These are phyloP conservation scores for Drosophila siamana DNA, from an alignment of 2,888 invertebrate genomes.

Conservation along the genomic window DNA sequence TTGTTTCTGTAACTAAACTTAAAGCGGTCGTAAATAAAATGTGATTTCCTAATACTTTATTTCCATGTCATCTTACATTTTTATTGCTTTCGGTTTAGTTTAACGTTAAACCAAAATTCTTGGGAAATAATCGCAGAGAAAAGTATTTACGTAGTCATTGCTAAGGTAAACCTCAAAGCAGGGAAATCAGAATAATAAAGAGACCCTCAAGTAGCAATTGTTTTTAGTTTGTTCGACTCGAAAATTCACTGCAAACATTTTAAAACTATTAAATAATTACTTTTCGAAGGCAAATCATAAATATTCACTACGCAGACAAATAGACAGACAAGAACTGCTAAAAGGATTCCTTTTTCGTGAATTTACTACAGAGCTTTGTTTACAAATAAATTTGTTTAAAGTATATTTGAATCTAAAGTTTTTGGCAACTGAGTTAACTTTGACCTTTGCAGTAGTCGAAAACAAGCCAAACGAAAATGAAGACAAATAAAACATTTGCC, in stretches of 20 bases:
- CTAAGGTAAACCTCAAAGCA: background rate
- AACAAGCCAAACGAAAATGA: constrained; percentile 11
- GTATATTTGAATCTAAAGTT: constrained; percentile 2
- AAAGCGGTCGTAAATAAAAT: background rate
- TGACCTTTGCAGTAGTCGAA: constrained; percentile 61
- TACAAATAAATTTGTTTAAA: constrained; percentile 2
- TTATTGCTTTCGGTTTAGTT: background rate
- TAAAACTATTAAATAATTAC: background rate
- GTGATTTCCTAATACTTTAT: background rate
- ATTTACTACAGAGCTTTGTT: too few relatives aligned
- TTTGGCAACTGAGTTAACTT: constrained; percentile 47
- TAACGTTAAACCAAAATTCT: background rate
- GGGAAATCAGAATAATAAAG: constrained; percentile 1
- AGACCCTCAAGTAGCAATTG: background rate
- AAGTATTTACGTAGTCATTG: constrained; percentile 1
- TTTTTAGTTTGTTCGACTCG: background rate
- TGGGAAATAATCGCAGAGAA: background rate
- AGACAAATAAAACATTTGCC: constrained; percentile 39
- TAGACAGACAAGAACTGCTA: too few relatives aligned
- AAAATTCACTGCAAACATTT: background rate
- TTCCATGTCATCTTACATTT: background rate
- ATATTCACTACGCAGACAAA: background rate
- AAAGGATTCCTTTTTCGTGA: too few relatives aligned
- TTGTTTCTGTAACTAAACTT: background rate
- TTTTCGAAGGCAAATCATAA: background rate